Evolutionary conservation across 2,888 invertebrate genomes (phyloP), one percentile per base, ranked within the genome.

Genomic region (Cerastis leucographa): DNA sequence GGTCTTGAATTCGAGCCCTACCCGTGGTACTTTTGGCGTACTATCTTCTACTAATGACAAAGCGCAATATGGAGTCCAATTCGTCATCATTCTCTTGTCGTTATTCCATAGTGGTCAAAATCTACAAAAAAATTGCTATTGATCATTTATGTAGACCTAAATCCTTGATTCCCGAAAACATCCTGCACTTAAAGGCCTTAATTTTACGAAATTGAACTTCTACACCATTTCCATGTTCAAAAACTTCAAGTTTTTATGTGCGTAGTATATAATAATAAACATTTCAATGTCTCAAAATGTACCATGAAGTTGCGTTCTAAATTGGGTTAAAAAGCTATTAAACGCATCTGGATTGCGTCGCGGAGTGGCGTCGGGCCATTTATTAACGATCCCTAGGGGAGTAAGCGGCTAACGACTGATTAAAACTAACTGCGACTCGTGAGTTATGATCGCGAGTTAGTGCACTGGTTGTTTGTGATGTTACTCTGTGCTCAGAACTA

Each of bases 261-360:
- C 76, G 71, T 80, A 76, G 69, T 83, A 87, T 77, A 85, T 83
- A 79, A 85, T 81, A 87, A 88, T 88, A 88, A 88, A 85, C 87
- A 89, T 85, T 88, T 84, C 82, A 87, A 85, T 88, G 84, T 87
- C 87, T 88, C 84, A 81, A 85, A 88, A 88, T 84, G 77, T 85
- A 80, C 70, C 80, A 87, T 81, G 84, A 85, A 87, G 87, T 87
- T 88, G 78, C 76, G 81, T 81, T 81, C 68, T 80, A 91, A 93
- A 92, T 92, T 90, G 89, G 88, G 91, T 93, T 92, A 92, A 91
- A 93, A 93, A 91, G 90, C 92, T 90, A 92, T 93, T 93, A 92
- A 91, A 91, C 91, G 81, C 93, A 93, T 92, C 93, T 93, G 93
- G 92, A 90, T 90, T 90, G 87, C 90, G 90, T 92, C 81, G 88